A percentile compares a stretch with the other conserved stretches of the same genome.
Conservation (phyloP, 1,140 invertebrate species). For the Saccostrea echinata region DNA sequence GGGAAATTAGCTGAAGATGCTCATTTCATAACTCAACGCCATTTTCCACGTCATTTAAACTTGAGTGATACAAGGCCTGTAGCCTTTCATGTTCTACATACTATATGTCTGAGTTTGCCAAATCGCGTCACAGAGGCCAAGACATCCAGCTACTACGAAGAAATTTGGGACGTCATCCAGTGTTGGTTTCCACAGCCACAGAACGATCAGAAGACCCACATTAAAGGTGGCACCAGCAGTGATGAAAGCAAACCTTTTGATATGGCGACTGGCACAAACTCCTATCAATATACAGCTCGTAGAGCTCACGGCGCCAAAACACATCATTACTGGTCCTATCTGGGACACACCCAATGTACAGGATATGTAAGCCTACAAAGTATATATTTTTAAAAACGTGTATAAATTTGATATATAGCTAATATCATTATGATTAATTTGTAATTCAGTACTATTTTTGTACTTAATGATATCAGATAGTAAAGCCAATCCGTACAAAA, state of each 20-base stretch:
- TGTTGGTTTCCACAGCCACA: conserved; percentile 79
- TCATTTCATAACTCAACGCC: neutral
- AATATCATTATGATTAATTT: neutral
- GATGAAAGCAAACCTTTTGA: conserved; percentile 78
- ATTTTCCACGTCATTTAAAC: neutral
- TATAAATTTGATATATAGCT: neutral
- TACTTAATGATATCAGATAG: neutral
- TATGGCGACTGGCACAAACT: conserved; percentile 69
- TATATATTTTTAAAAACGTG: neutral
- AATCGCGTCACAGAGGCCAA: conserved; percentile 80
- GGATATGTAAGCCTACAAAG: conserved; percentile 78
- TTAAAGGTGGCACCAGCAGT: conserved; percentile 78
- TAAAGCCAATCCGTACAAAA: neutral
- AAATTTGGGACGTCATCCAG: conserved; percentile 79
- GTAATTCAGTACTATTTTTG: neutral
- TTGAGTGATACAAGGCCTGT: neutral
- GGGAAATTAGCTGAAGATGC: neutral
- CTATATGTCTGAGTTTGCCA: conserved; percentile 81
- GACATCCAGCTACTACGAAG: conserved; percentile 79
- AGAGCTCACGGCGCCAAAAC: conserved; percentile 78
- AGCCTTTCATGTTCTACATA: conserved; percentile 67
- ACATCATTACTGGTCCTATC: conserved; percentile 79
- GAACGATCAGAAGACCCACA: conserved; percentile 77
- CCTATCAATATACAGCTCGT: conserved; percentile 76
- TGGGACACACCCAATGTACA: conserved; percentile 78